Evolutionary conservation across 2,888 invertebrate genomes (phyloP).

Genomic region (Pseudanteris insignis): DNA sequence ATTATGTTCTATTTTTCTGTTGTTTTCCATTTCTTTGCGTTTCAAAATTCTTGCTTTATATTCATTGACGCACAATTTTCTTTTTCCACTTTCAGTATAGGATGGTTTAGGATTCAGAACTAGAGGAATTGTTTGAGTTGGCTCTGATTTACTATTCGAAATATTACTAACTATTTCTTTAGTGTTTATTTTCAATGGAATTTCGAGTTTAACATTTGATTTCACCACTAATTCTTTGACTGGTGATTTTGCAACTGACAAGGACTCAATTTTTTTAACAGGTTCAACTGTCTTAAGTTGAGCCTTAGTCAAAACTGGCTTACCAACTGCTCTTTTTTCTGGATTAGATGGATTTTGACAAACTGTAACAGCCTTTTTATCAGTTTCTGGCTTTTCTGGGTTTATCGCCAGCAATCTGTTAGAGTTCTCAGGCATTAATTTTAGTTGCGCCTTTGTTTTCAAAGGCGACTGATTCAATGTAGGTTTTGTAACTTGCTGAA

Average conservation of each 20-base stretch:
- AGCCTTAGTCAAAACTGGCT: constrained; percentile 28
- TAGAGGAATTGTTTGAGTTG: constrained; percentile 2
- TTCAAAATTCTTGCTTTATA: constrained; percentile 57
- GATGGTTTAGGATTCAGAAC: constrained; percentile 19
- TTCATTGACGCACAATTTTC: constrained; percentile 54
- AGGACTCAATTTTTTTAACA: not conserved
- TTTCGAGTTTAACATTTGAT: constrained; percentile 16
- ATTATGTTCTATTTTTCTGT: constrained; percentile 28
- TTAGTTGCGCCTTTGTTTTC: constrained; percentile 57
- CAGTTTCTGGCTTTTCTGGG: constrained; percentile 17
- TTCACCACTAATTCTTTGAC: constrained; percentile 6
- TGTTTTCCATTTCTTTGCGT: constrained; percentile 46
- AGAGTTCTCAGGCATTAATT: constrained; percentile 52
- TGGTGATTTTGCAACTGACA: not conserved
- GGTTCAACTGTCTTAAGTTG: constrained; percentile 28
- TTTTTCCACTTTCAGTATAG: constrained; percentile 27
- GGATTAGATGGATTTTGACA: constrained; percentile 4
- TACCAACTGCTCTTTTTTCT: constrained; percentile 2
- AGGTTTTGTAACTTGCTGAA: constrained; percentile 28
- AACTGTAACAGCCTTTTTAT: not conserved
- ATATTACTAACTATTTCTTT: not conserved
- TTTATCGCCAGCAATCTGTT: constrained; percentile 14
- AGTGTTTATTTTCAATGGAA: constrained; percentile 6
- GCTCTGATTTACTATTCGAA: not conserved
- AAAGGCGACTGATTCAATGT: constrained; percentile 14